Evolutionary conservation across 1,140 invertebrate genomes (phyloP).

Genomic region (Paraescarpia echinospica): DNA sequence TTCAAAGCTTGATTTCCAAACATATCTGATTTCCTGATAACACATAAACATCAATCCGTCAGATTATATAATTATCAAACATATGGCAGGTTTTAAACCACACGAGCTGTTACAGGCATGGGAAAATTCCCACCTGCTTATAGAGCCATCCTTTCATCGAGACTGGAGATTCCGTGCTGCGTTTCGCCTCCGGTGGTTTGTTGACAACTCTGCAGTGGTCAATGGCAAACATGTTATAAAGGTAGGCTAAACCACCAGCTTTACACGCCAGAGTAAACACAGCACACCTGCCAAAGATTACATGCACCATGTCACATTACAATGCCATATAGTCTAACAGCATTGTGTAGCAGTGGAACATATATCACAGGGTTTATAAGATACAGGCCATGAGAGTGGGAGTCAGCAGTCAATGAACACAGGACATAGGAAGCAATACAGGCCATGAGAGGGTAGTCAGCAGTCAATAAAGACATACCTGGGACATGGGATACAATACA

Average conservation of each 20-base stretch:
- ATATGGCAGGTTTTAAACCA: not conserved
- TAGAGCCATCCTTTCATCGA: constrained; percentile 85
- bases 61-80: not conserved
- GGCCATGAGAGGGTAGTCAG: too few relatives aligned
- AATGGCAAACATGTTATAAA: not conserved
- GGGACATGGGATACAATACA: too few relatives aligned
- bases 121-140: constrained; percentile 72
- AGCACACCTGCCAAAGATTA: not conserved
- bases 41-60: not conserved
- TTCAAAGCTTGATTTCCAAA: not conserved
- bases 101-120: not conserved
- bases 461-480: too few relatives aligned
- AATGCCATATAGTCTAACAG: not conserved
- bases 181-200: constrained; percentile 40
- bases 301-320: not conserved
- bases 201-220: constrained; percentile 15
- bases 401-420: not conserved
- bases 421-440: too few relatives aligned
- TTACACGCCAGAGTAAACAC: not conserved
- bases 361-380: not conserved
- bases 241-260: not conserved
- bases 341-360: not conserved
- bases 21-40: not conserved
- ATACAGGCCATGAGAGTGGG: not conserved
- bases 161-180: constrained; percentile 70